phyloP scores from a whole-genome alignment of 2,797 vertebrate genomes.

The Phataginus tetradactyla region DNA sequence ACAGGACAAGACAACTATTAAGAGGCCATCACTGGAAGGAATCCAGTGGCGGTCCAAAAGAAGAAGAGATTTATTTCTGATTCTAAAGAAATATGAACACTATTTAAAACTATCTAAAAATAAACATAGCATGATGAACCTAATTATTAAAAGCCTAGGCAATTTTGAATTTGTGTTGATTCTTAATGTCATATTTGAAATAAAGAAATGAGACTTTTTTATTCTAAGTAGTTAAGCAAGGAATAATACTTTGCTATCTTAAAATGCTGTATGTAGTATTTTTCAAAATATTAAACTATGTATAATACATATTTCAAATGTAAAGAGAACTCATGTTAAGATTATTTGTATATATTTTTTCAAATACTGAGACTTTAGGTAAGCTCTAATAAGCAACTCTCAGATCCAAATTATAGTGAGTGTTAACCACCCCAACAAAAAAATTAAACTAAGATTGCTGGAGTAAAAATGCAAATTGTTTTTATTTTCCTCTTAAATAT shows the following conservation, averaged over 20 bases:
- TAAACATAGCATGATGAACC: not conserved
- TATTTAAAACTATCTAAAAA: not conserved
- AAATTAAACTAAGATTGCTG: not conserved
- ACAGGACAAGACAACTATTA: not conserved
- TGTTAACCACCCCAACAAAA: not conserved
- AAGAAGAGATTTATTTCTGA: not conserved
- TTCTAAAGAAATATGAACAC: not conserved
- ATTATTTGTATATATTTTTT: not conserved
- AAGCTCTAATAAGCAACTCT: not conserved
- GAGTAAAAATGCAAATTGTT: rapidly evolving
- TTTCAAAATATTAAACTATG: not conserved
- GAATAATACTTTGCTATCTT: not conserved
- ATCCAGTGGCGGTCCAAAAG: not conserved
- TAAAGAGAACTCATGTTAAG: not conserved
- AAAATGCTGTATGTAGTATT: not conserved
- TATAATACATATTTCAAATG: not conserved
- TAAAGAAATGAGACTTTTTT: not conserved
- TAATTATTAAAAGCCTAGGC: not conserved
- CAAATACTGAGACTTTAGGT: not conserved
- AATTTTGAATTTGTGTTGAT: not conserved
- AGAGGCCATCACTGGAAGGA: not conserved
- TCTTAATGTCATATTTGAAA: not conserved
- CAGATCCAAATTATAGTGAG: not conserved
- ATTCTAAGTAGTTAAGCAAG: not conserved
- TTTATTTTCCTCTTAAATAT: not conserved